phyloP scores from a whole-genome alignment of 2,888 invertebrate genomes.

The Tinea semifulvella region DNA sequence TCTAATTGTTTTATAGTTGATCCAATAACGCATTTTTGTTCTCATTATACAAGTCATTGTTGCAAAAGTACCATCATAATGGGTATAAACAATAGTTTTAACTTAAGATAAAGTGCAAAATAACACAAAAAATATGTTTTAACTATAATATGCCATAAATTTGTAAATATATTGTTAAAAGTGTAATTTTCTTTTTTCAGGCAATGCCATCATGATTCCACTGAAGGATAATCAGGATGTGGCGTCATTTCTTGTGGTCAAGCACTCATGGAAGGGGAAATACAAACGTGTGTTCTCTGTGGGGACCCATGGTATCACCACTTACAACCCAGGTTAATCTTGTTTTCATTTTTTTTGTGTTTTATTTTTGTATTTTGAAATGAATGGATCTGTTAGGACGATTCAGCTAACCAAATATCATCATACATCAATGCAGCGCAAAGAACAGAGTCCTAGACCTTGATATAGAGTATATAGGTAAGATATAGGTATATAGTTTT shows the following conservation, averaged over 20 bases:
- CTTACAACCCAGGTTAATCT: too few species aligned
- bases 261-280: conserved; percentile 99
- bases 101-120: too few species aligned
- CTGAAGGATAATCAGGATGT: conserved; percentile 95
- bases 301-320: conserved; percentile 94
- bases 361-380: too few species aligned
- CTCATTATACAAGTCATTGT: conserved; percentile 5
- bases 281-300: conserved; percentile 98
- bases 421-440: too few species aligned
- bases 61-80: neutral
- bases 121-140: too few species aligned
- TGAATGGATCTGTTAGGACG: too few species aligned
- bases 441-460: too few species aligned
- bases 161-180: conserved; percentile 15
- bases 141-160: too few species aligned
- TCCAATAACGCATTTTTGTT: neutral
- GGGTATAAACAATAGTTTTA: neutral
- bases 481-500: too few species aligned
- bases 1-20: conserved; percentile 4
- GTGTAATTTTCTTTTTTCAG: conserved; percentile 27
- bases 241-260: conserved; percentile 95
- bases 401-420: too few species aligned
- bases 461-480: too few species aligned
- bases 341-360: too few species aligned
- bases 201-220: conserved; percentile 77